Percentiles rank a stretch among this genome's conserved stretches.
phyloP scores from a whole-genome alignment of 2,797 vertebrate species.

The Lacerta agilis region DNA sequence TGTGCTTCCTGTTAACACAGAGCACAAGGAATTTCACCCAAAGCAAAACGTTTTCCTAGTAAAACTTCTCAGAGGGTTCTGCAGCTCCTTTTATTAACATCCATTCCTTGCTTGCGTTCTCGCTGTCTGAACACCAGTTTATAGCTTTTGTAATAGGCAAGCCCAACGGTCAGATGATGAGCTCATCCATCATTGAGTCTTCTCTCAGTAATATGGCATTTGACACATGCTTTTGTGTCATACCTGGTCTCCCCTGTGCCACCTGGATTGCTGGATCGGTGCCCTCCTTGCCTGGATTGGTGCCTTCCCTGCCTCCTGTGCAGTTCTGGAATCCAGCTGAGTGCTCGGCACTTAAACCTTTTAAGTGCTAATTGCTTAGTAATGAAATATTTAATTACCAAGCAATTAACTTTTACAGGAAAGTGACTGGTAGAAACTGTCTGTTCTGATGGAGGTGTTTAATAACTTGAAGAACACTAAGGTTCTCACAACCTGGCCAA shows the following conservation, averaged over 20 bases:
- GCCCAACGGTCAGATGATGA: not conserved
- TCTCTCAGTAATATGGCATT: not conserved
- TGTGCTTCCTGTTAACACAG: not conserved
- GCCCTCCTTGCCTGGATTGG: not conserved
- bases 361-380: slow-evolving; percentile 41
- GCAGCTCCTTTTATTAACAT: not conserved
- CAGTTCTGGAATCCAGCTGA: not conserved
- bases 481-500: not conserved
- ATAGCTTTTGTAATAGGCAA: not conserved
- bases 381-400: slow-evolving; percentile 47
- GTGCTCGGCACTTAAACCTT: slow-evolving; percentile 18
- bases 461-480: slow-evolving; percentile 8
- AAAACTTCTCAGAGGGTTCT: not conserved
- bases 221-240: not conserved
- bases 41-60: not conserved
- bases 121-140: not conserved
- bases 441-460: slow-evolving; percentile 12
- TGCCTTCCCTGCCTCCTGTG: not conserved
- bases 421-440: slow-evolving; percentile 28
- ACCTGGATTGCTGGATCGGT: not conserved
- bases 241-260: not conserved
- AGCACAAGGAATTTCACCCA: not conserved
- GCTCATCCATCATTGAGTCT: not conserved
- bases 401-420: slow-evolving; percentile 37
- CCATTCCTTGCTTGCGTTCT: not conserved